Conservation (phyloP, 2,113 vertebrate genomes). For the Prunella fulvescens region DNA sequence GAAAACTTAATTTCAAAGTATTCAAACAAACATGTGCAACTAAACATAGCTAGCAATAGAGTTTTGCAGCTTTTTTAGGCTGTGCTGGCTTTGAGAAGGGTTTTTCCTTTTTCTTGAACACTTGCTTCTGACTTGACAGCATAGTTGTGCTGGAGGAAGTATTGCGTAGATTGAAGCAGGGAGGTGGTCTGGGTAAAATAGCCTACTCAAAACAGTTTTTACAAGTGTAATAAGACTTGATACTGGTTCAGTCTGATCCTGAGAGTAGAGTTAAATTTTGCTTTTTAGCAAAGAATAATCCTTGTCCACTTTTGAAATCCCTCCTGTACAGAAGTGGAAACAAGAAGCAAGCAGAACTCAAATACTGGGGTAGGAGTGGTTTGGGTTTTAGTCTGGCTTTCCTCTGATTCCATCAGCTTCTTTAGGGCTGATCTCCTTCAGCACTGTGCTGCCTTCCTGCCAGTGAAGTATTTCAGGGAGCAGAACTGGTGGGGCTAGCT, state of each 20-base stretch:
- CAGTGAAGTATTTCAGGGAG: background rate
- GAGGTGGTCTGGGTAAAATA: background rate
- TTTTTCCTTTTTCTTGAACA: background rate
- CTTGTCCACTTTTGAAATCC: background rate
- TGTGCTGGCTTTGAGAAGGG: background rate
- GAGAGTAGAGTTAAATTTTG: background rate
- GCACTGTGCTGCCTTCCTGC: background rate
- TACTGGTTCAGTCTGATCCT: background rate
- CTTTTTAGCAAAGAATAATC: background rate
- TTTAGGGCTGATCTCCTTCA: background rate
- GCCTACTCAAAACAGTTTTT: background rate
- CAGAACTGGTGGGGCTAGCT: constrained; percentile 2
- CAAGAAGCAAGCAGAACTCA: background rate
- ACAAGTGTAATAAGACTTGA: fast-evolving
- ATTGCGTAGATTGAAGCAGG: background rate
- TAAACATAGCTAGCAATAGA: background rate
- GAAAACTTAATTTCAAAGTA: background rate
- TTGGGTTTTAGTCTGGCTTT: background rate
- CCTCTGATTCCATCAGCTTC: background rate
- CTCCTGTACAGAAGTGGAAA: background rate
- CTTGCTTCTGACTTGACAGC: background rate
- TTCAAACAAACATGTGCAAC: background rate
- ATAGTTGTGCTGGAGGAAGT: background rate
- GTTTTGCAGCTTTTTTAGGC: background rate
- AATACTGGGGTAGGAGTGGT: background rate